Base-by-base conservation (phyloP, 2,888 invertebrate species). In the Perithous albicinctus region DNA sequence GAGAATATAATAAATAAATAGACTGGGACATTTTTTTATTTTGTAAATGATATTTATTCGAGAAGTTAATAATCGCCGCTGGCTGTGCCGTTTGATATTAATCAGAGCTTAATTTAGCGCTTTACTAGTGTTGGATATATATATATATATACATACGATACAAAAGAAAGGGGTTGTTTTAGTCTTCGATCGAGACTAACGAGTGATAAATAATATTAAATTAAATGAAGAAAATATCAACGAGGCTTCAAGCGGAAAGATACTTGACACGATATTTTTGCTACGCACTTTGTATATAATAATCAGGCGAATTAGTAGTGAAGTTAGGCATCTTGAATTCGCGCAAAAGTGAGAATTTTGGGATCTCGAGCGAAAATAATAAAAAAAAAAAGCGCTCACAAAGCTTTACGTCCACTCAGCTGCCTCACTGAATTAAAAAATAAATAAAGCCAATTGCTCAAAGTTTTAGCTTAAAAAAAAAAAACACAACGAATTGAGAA, bases 231-330 rank as follows among this genome's bases (percentile, higher is more conserved):
- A 8, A 35, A 38, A 48, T 56, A 35, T 10, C 8, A 43, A 5
- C 15, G 46, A 66, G 18, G 20, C 8, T 20, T 51, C 10, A 61
- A 20, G 61, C 20, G 6, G 41, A 73, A 51, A 75, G 56, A 75
- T 20, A 64, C 46, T 70, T 56, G 56, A 35, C 72, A 80, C 66
- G 78, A 86, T 90, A 90, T 89, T 90, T 90, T 90, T 90, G 88
- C 89, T 88, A 89, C 83, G 80, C 85, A 84, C 82, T 85, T 86
- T 85, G 80, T 85, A 75, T 15, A 64, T 85, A n/a, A 75, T 29
- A 64, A 78, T 38, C 63, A 70, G 74, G 32, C 8, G n/a, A 23
- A 73, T 64, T 63, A 76, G 56, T 51, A 41, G n/a, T n/a, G n/a
- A n/a, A 72, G 4, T 77, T 73, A 77, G 38, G 69, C 72, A 43